Conservation (phyloP, 2,113 vertebrate species). For the Anser brachyrhynchus region DNA sequence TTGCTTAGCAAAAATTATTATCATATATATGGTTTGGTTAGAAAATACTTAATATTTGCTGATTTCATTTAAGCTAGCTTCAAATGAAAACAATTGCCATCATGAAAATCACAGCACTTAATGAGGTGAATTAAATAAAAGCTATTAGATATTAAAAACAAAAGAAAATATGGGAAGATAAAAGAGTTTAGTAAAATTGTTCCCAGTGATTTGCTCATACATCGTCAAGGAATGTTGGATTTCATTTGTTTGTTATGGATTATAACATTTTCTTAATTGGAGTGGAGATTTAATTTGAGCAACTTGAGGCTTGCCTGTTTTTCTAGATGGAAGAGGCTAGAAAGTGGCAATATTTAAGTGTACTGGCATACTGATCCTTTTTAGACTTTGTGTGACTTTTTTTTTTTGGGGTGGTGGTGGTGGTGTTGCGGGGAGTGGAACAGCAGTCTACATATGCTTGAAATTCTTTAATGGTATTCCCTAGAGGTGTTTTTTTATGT, state of each 20-base stretch:
- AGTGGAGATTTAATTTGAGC: neutral
- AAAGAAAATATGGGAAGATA: neutral
- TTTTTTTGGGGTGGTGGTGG: neutral
- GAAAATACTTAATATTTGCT: neutral
- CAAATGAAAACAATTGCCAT: neutral
- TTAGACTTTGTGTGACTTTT: neutral
- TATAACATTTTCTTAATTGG: neutral
- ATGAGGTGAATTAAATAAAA: neutral
- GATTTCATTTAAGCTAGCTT: neutral
- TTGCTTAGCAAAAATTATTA: neutral
- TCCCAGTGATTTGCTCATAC: neutral
- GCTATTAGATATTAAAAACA: neutral
- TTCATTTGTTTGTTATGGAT: neutral
- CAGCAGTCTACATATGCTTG: neutral
- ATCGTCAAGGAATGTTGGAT: neutral
- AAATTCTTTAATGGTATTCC: neutral
- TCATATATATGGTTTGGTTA: neutral
- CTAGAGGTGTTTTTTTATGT: neutral
- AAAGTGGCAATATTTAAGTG: neutral
- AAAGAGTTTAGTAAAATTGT: neutral
- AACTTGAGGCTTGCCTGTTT: neutral
- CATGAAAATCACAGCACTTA: neutral
- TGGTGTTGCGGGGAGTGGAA: neutral
- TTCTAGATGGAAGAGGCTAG: neutral
- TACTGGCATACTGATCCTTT: neutral